Evolutionary conservation across 2,888 invertebrate genomes (phyloP), one percentile per base, ranked within the genome.

Genomic region (Lasioglossum leucozonium): DNA sequence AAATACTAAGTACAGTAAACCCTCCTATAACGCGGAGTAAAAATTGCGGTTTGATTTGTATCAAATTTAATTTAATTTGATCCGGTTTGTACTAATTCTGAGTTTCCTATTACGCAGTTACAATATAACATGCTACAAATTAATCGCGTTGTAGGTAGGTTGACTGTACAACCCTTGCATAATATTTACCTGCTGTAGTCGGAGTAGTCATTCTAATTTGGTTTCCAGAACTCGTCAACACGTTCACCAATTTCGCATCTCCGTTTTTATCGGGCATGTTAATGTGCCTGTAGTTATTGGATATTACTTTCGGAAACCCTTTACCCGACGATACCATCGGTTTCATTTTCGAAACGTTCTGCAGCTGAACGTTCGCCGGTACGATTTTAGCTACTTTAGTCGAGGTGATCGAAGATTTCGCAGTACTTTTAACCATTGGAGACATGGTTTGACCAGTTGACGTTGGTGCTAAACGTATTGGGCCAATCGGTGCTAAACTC

Each of bases 401-500:
- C 18, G 89, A 72, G 1, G 84, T 77, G 6, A 85, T 51, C 6
- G 90, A 81, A 42, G 88, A 72, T 79, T 90, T 87, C 5, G 76
- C 30, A 47, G 69, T 65, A 42, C 72, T 77, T 83, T 91, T 92
- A 6, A 79, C 71, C 34, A 86, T n/a, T 30, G 81, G 72, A 18
- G 84, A 76, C 10, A 82, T 30, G 18, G 81, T 78, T 77, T 90
- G 88, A 72, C 82, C 87, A 6, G 90, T 82, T 4, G 91, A 76
- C n/a, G 91, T 88, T 3, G 94, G 93, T 22, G 93, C 91, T 73
- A 95, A 91, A 82, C 94, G 93, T 77, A 95, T 94, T 4, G 95
- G 95, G 4, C 95, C 95, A 37, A 94, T 93, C 1, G 95, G 94
- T 16, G 94, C 93, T 67, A 95, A 82, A 89, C 95, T 95, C 4